Evolutionary conservation across 2,888 invertebrate species (phyloP).

Genomic region (Caenorhabditis sp.): DNA sequence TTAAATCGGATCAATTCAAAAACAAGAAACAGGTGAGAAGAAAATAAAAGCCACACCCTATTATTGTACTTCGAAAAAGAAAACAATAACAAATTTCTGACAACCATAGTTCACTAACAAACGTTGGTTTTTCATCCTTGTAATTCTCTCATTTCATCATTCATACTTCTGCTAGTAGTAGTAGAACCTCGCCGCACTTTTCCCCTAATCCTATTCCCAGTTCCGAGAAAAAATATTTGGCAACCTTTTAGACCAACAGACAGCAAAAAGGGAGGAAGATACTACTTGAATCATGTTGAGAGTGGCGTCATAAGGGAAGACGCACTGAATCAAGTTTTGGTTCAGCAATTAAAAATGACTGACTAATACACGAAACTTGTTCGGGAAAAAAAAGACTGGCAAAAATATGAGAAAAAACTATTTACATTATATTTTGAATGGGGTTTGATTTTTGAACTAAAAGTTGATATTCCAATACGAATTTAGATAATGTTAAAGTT

Average conservation of each 20-base stretch:
- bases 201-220: slow-evolving; percentile 19
- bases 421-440: not conserved
- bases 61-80: not conserved
- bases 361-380: slow-evolving; percentile 1
- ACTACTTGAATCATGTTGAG: not conserved
- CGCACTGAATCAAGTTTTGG: not conserved
- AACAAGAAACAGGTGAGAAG: slow-evolving; percentile 42
- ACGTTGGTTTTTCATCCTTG: slow-evolving; percentile 9
- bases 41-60: not conserved
- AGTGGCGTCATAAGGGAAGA: not conserved
- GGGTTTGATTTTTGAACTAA: not conserved
- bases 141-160: too few relatives aligned
- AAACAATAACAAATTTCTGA: not conserved
- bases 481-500: too few relatives aligned
- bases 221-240: not conserved
- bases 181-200: too few relatives aligned
- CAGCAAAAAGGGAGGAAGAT: not conserved
- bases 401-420: not conserved
- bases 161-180: not conserved
- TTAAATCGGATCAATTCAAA: slow-evolving; percentile 31
- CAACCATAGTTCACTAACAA: not conserved
- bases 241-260: not conserved
- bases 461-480: too few relatives aligned
- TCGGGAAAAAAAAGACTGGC: not conserved
- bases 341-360: not conserved